Evolutionary conservation across 2,888 invertebrate species (phyloP).

Genomic region (Clanis bilineata): DNA sequence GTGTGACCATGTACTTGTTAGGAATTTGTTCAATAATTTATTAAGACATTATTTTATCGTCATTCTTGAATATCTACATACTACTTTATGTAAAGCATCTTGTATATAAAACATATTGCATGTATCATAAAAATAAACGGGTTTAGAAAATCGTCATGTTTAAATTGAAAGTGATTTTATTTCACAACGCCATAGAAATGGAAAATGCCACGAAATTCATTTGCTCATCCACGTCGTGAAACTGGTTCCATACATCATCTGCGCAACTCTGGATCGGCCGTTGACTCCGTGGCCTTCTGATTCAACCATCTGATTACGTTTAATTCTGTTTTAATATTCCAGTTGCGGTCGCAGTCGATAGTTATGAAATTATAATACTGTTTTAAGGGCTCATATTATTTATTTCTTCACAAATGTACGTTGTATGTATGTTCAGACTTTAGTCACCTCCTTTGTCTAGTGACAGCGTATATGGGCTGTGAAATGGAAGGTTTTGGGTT

Average conservation of each 20-base stretch:
- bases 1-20: neutral
- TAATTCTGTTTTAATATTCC: conserved; percentile 41
- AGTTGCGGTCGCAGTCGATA: conserved; percentile 23
- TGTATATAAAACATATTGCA: too few species aligned
- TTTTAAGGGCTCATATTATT: neutral
- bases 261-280: conserved; percentile 42
- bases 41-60: too few species aligned
- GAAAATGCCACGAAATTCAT: conserved; percentile 24
- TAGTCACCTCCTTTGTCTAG: too few species aligned
- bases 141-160: neutral
- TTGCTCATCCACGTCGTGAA: conserved; percentile 44
- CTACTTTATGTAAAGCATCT: too few species aligned
- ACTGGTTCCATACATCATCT: conserved; percentile 52
- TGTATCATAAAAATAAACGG: too few species aligned
- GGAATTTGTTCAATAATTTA: neutral
- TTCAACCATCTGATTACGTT: conserved; percentile 43
- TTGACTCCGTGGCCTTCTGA: conserved; percentile 47
- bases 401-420: neutral
- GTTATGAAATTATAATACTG: neutral
- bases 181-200: conserved; percentile 16
- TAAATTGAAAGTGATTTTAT: neutral
- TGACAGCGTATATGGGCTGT: too few species aligned
- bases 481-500: too few species aligned
- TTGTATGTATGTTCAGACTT: too few species aligned
- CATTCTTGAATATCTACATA: too few species aligned